Evolutionary conservation across 2,113 vertebrate genomes (phyloP).

Genomic region (Myrmecophaga tridactyla): DNA sequence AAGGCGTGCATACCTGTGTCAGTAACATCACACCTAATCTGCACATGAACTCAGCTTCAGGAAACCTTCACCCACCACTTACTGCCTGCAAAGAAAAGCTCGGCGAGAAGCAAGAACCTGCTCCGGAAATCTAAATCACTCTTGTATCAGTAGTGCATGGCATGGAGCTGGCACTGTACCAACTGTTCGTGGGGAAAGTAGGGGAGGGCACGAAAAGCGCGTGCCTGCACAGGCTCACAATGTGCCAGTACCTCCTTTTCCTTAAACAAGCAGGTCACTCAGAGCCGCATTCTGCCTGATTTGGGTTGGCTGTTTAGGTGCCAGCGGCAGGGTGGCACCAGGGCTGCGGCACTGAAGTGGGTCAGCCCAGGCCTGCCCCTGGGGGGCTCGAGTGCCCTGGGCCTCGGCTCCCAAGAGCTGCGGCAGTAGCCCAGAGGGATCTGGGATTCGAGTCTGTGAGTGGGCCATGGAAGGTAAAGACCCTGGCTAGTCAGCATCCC

Average conservation of each 20-base stretch:
- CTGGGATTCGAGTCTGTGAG: neutral
- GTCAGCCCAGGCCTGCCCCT: constrained; percentile 54
- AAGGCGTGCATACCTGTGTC: neutral
- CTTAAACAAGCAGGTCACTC: constrained; percentile 36
- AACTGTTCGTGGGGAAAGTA: neutral
- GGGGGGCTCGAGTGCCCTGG: neutral
- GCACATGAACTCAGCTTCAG: neutral
- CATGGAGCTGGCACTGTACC: neutral
- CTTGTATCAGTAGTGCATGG: neutral
- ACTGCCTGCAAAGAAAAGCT: neutral
- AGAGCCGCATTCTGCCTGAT: constrained; percentile 55
- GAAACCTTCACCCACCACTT: neutral
- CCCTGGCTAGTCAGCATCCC: neutral
- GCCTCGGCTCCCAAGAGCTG: neutral
- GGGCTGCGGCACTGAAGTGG: constrained; percentile 51
- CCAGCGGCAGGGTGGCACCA: constrained; percentile 57
- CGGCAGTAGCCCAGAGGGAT: neutral
- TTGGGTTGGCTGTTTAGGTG: constrained; percentile 59
- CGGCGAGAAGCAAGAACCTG: neutral
- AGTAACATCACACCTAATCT: neutral
- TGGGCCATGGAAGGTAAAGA: neutral
- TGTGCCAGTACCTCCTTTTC: constrained; percentile 4
- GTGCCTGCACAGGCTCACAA: neutral
- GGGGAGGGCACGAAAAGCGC: neutral
- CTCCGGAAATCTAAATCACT: neutral